A percentile compares a stretch with the other conserved stretches of the same genome.
phyloP scores from a whole-genome alignment of 2,888 invertebrate species.

The Griposia aprilina region DNA sequence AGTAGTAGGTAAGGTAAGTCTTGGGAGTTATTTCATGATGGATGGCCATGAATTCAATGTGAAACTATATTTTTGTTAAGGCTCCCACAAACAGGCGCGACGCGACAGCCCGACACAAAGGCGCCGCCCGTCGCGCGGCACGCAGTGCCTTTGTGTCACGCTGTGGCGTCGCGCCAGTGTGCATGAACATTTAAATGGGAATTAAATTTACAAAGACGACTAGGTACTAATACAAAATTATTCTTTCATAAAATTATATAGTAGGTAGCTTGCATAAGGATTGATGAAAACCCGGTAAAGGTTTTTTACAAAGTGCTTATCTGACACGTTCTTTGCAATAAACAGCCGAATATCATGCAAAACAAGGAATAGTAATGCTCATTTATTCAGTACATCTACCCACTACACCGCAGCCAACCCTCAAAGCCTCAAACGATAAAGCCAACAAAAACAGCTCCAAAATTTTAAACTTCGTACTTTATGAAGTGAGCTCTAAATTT shows the following conservation, averaged over 20 bases:
- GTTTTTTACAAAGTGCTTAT: not conserved
- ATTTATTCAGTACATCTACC: not conserved
- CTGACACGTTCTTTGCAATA: not conserved
- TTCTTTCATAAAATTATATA: not conserved
- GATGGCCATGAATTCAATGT: not conserved
- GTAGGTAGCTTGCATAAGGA: not conserved
- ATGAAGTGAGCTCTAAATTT: slow-evolving; percentile 77
- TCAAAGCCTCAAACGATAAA: slow-evolving; percentile 49
- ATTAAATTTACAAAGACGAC: not conserved
- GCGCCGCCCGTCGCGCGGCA: no score
- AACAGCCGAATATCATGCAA: not conserved
- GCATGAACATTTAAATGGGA: no score
- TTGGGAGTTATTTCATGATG: not conserved
- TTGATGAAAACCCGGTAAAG: not conserved
- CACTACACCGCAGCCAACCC: slow-evolving; percentile 39
- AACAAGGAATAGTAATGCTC: not conserved
- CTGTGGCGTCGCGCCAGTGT: no score
- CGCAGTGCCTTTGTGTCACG: no score
- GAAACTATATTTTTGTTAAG: slow-evolving; percentile 2
- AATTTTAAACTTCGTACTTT: slow-evolving; percentile 75
- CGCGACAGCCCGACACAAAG: no score
- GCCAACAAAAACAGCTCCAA: slow-evolving; percentile 66
- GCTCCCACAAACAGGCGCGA: no score
- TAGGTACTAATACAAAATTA: not conserved
- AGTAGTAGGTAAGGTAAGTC: not conserved